These are phyloP conservation scores for Varanus salvator DNA, from an alignment of 2,113 vertebrate genomes.

Conservation along the genomic window DNA sequence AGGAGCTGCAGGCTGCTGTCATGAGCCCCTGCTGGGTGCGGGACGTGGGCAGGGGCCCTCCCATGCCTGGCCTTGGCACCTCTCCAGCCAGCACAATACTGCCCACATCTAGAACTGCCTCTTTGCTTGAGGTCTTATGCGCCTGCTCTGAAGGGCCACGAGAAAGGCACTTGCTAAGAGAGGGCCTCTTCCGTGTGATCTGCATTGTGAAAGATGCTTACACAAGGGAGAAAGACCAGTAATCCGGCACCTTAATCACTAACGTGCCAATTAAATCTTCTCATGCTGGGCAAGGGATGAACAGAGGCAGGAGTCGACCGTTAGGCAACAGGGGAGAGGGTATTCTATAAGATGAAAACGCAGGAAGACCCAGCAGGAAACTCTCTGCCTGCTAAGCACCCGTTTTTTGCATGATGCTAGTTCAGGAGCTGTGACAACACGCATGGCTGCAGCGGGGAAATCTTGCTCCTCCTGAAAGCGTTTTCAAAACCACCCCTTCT, in stretches of 20 bases:
- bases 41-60: too few relatives aligned
- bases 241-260: background rate
- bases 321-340: constrained; percentile 9
- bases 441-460: too few relatives aligned
- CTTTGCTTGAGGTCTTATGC: background rate
- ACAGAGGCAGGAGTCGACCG: background rate
- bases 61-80: too few relatives aligned
- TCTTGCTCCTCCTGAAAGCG: background rate
- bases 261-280: constrained; percentile 9
- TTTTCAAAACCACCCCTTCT: background rate
- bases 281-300: background rate
- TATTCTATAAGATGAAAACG: background rate
- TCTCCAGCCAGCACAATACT: too few relatives aligned
- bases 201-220: background rate
- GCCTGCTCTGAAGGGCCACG: background rate
- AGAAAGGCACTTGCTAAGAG: background rate
- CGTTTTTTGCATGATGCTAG: background rate
- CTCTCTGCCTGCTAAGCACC: background rate
- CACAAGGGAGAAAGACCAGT: too few relatives aligned
- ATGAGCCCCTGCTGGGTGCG: too few relatives aligned
- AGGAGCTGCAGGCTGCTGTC: too few relatives aligned
- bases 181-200: background rate
- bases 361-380: background rate
- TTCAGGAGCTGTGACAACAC: background rate
- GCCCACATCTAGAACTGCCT: background rate